Conservation (phyloP, 2,113 vertebrate species). For the Condylura cristata region DNA sequence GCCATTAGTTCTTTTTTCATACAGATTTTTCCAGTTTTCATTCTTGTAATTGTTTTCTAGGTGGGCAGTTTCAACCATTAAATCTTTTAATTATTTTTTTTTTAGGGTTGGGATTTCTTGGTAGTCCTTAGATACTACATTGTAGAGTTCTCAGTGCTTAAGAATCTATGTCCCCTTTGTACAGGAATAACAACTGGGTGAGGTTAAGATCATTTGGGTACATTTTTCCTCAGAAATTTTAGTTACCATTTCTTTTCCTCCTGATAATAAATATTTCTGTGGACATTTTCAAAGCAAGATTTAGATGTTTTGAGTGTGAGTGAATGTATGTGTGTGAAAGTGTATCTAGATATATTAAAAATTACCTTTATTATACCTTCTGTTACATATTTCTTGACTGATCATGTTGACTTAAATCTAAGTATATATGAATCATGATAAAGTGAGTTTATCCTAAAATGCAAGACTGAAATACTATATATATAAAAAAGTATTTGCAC, state of each 20-base stretch:
- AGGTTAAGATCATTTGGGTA: background rate
- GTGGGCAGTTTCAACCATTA: background rate
- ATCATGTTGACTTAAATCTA: background rate
- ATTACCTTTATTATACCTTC: background rate
- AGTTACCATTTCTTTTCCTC: background rate
- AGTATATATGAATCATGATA: background rate
- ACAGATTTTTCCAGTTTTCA: background rate
- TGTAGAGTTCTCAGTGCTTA: background rate
- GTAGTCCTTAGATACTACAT: background rate
- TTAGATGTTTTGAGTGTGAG: background rate
- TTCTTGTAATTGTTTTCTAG: background rate
- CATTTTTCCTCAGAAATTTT: background rate
- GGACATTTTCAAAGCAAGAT: background rate
- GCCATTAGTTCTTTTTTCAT: background rate
- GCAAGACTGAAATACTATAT: no score
- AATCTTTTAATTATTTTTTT: background rate
- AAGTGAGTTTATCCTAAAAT: background rate
- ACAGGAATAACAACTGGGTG: background rate
- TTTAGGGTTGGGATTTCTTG: background rate
- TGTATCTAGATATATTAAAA: background rate
- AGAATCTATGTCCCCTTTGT: background rate
- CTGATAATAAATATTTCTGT: background rate
- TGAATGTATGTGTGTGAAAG: background rate
- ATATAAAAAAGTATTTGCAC: no score
- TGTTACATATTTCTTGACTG: background rate